phyloP scores from a whole-genome alignment of 2,797 vertebrate genomes.

The Botia kubotai region DNA sequence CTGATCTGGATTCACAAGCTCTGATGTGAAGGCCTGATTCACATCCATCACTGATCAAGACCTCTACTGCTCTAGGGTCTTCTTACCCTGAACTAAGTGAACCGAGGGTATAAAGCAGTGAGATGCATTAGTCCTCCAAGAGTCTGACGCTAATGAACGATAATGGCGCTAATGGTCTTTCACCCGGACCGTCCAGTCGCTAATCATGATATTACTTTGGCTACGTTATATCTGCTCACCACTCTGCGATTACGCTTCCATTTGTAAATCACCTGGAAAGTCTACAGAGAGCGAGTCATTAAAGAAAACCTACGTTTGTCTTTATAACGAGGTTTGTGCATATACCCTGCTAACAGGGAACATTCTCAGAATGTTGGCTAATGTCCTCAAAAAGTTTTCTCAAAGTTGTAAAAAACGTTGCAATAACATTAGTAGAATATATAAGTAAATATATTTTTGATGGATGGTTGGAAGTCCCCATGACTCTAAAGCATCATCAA shows the following conservation, averaged over 20 bases:
- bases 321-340: neutral
- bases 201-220: slow-evolving; percentile 53
- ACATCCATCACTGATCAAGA: neutral
- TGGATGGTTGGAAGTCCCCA: too few relatives aligned
- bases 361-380: too few relatives aligned
- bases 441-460: too few relatives aligned
- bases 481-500: too few relatives aligned
- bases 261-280: neutral
- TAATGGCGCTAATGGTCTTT: slow-evolving; percentile 53
- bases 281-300: neutral
- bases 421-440: too few relatives aligned
- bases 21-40: slow-evolving; percentile 2
- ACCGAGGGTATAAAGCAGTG: slow-evolving; percentile 31
- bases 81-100: slow-evolving; percentile 9
- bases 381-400: too few relatives aligned
- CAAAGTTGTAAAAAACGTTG: too few relatives aligned
- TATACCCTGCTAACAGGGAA: too few relatives aligned
- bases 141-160: slow-evolving; percentile 51
- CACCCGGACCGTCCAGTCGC: slow-evolving; percentile 33
- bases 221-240: slow-evolving; percentile 15
- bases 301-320: neutral
- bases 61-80: neutral
- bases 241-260: neutral
- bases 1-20: too few relatives aligned
- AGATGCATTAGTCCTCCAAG: slow-evolving; percentile 42